Base-by-base conservation (phyloP, 1,140 invertebrate genomes). In the Harpegnathos saltator region DNA sequence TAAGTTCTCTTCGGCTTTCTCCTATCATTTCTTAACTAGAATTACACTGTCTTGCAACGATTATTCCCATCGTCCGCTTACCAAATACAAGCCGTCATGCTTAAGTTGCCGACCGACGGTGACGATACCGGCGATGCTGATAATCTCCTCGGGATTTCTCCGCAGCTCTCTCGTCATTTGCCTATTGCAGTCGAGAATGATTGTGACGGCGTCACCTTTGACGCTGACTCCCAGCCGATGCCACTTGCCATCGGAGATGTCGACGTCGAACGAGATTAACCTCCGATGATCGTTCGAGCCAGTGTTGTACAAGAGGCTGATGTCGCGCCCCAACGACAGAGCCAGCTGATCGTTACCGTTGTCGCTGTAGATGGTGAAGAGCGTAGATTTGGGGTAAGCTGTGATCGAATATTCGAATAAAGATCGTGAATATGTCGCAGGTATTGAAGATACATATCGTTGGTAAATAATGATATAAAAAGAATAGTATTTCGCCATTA, bases 311-410 rank as follows among this genome's bases (percentile, higher is more conserved):
- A 96, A 95, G 22, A 98, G 90, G 44, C 95, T 95, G 33, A 97
- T 93, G 33, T 97, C 95, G 19, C 95, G 95, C 0, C 97, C 97
- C 38, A 97, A 91, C 3, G 95, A 95, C 29, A 98, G 86, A 24
- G 96, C 95, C 50, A 98, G 90, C 84, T 97, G 96, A 89, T 97
- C 97, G 58, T 97, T 96, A 0, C 97, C 97, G 14, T 95, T 94
- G 71, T 97, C 96, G 82, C 96, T 97, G 93, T 97, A 98, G 5
- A 98, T 92, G 1, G 96, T 95, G 89, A 98, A 96, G 0, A 97
- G 83, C 3, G 96, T 95, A 26, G 95, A 95, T 68, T 94, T 94
- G 0, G 95, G 94, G 22, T 92, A 94, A 33, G 92, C 95, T 95
- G 85, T 9, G 38, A 9, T 44, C 7, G 38, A 44, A 11, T 44